Evolutionary conservation across 2,797 vertebrate species (phyloP).

Genomic region (Loris lydekkerianus): DNA sequence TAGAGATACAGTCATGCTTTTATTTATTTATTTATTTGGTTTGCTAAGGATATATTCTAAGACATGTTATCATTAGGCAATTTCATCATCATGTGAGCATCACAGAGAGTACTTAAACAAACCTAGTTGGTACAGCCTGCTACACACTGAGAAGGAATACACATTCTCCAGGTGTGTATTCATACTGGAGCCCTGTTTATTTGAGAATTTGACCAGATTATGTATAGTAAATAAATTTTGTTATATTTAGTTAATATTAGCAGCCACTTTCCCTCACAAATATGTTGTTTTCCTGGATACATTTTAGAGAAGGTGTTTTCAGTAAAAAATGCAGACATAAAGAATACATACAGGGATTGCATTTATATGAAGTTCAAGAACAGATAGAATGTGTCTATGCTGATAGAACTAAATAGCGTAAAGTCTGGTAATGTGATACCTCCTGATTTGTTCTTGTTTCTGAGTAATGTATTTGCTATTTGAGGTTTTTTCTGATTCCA

Average conservation of each 20-base stretch:
- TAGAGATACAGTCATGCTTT: background rate
- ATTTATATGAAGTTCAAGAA: background rate
- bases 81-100: background rate
- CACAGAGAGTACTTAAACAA: background rate
- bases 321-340: background rate
- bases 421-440: too few species aligned
- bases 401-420: background rate
- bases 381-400: background rate
- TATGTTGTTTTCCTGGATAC: background rate
- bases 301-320: background rate
- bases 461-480: too few species aligned
- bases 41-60: too few species aligned
- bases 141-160: background rate
- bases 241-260: slow-evolving; percentile 1
- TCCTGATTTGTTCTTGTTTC: too few species aligned
- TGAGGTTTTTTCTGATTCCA: too few species aligned
- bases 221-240: background rate
- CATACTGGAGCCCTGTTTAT: background rate
- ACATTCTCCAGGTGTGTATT: background rate
- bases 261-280: background rate
- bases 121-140: background rate
- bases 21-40: background rate
- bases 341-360: background rate
- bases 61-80: background rate
- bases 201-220: background rate